A percentile compares a stretch with the other conserved stretches of the same genome.
phyloP scores from a whole-genome alignment of 2,888 invertebrate species.

The Trachelus tabidus region DNA sequence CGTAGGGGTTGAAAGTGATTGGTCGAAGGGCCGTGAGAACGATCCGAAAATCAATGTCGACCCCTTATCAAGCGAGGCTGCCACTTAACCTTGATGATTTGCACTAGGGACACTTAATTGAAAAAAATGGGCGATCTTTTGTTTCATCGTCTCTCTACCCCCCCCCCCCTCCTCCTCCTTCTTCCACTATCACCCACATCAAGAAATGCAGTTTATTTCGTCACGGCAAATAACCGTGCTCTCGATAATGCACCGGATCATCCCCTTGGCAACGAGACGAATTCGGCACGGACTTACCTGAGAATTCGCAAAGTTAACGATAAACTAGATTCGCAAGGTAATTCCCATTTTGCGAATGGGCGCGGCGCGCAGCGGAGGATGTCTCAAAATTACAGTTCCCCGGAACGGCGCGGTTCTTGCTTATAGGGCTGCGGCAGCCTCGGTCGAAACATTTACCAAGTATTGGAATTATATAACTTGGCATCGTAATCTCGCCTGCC shows the following conservation, averaged over 20 bases:
- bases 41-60: background rate
- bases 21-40: background rate
- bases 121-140: too few species aligned
- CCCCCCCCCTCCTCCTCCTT: background rate
- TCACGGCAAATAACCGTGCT: conserved; percentile 20
- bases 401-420: conserved; percentile 22
- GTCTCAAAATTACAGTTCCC: conserved; percentile 21
- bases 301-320: conserved; percentile 28
- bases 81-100: too few species aligned
- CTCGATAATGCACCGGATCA: conserved; percentile 26
- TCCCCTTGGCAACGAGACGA: conserved; percentile 11
- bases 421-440: conserved; percentile 4
- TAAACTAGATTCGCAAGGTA: conserved; percentile 25
- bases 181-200: background rate
- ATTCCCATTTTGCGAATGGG: conserved; percentile 28
- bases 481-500: conserved; percentile 21
- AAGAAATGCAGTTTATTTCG: conserved; percentile 13
- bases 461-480: conserved; percentile 21
- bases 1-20: background rate
- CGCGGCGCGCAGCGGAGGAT: conserved; percentile 14
- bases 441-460: conserved; percentile 15
- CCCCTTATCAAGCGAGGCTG: background rate
- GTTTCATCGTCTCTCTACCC: background rate
- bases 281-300: conserved; percentile 13
- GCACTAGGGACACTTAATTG: too few species aligned